Base-by-base conservation (phyloP, 2,888 invertebrate species). In the Chymomyza fuscimana region DNA sequence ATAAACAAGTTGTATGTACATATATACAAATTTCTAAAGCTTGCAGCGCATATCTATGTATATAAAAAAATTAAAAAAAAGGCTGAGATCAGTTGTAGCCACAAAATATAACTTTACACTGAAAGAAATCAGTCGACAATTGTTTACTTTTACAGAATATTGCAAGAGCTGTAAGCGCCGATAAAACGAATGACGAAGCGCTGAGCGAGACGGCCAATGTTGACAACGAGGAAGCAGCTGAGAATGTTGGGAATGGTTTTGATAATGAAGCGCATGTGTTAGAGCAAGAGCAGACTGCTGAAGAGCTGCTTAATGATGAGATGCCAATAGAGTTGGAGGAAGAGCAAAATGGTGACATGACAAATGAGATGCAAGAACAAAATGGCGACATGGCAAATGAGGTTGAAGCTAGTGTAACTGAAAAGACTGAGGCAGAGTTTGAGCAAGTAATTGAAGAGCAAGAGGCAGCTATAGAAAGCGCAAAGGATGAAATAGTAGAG, bases 71-170 rank as follows among this genome's bases (percentile, higher is more conserved):
- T 51, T 69, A 72, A 69, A 16, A 60, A 50, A 36, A 10, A 46
- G 40, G n/a, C n/a, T n/a, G n/a, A 22, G n/a, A n/a, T 32, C 19
- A 59, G 15, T 59, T 25, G 10, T 36, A 59, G 25, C 59, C 32
- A 59, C 25, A 59, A 22, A 60, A 61, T 25, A 59, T 59, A 62
- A 40, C 6, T 19, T 22, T 22, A 32, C 19, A 82, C 77, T 83
- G 88, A 88, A 87, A 89, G 84, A 89, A 91, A 91, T 92, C 91
- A 91, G 91, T 91, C 92, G 92, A 91, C 92, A 91, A 92, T 91
- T 92, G 91, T 92, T 92, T 92, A 91, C 92, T 92, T 91, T 91
- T 92, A 86, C 92, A 92, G 92, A 92, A 90, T 87, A 89, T 88
- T 89, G 82, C 88, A 82, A 87, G 89, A 87, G 86, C 86, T 88